A percentile compares a stretch with the other conserved stretches of the same genome.
phyloP scores from a whole-genome alignment of 2,797 vertebrate genomes.

The Micromesistius poutassou region DNA sequence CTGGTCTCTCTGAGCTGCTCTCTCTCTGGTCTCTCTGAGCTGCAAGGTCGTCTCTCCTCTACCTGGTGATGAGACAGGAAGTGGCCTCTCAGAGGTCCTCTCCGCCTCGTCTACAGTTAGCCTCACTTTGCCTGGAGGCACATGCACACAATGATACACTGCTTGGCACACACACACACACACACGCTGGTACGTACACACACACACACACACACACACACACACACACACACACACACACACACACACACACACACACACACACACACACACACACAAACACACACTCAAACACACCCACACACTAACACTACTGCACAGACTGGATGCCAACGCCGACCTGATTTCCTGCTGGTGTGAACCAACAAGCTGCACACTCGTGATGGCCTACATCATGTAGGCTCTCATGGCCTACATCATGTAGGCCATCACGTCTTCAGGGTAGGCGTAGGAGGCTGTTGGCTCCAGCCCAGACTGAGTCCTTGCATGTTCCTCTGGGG shows the following conservation, averaged over 20 bases:
- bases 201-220: background rate
- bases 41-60: background rate
- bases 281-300: background rate
- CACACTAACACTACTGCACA: background rate
- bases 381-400: too few relatives aligned
- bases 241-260: background rate
- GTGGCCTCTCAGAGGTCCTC: too few relatives aligned
- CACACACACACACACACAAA: background rate
- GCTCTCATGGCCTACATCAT: background rate
- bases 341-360: constrained; percentile 1
- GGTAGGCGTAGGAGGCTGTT: too few relatives aligned
- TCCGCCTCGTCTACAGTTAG: background rate
- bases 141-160: too few relatives aligned
- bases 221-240: too few relatives aligned
- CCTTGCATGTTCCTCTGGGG: too few relatives aligned
- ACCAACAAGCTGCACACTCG: too few relatives aligned
- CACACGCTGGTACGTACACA: background rate
- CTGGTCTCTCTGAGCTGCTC: background rate
- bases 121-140: background rate
- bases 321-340: background rate
- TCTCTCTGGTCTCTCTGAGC: background rate
- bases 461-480: too few relatives aligned
- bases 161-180: constrained; percentile 3
- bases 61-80: too few relatives aligned
- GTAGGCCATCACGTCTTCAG: too few relatives aligned